Evolutionary conservation across 2,888 invertebrate genomes (phyloP).

Genomic region (Gerosis bhagava): DNA sequence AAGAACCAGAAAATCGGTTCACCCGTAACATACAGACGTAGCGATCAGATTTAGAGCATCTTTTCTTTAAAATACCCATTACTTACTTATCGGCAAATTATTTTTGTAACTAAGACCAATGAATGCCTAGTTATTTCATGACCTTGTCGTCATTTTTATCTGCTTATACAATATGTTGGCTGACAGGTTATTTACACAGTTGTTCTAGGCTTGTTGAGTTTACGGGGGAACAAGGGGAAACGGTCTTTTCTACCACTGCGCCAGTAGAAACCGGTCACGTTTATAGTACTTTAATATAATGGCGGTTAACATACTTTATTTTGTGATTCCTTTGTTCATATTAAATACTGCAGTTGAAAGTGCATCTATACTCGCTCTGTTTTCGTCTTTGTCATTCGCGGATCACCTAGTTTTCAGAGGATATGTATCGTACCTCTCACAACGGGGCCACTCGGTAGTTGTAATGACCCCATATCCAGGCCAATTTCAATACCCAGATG

Average conservation of each 20-base stretch:
- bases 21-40: too few relatives aligned
- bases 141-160: conserved; percentile 11
- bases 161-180: neutral
- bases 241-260: conserved; percentile 14
- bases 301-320: conserved; percentile 26
- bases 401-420: conserved; percentile 68
- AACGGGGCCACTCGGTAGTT: conserved; percentile 60
- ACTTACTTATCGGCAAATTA: too few relatives aligned
- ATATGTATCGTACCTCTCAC: conserved; percentile 58
- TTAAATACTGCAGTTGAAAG: conserved; percentile 25
- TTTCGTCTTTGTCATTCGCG: conserved; percentile 66
- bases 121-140: neutral
- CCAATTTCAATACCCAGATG: conserved; percentile 56
- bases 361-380: conserved; percentile 62
- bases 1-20: too few relatives aligned
- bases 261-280: conserved; percentile 24
- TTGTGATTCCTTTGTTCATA: conserved; percentile 24
- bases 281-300: conserved; percentile 29
- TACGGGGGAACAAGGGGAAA: conserved; percentile 41
- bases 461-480: conserved; percentile 74
- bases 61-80: too few relatives aligned
- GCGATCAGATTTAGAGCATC: too few relatives aligned
- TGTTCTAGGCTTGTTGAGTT: conserved; percentile 33
- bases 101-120: too few relatives aligned
- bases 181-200: conserved; percentile 52